Evolutionary conservation across 2,797 vertebrate genomes (phyloP).

Genomic region (Neomorphus geoffroyi): DNA sequence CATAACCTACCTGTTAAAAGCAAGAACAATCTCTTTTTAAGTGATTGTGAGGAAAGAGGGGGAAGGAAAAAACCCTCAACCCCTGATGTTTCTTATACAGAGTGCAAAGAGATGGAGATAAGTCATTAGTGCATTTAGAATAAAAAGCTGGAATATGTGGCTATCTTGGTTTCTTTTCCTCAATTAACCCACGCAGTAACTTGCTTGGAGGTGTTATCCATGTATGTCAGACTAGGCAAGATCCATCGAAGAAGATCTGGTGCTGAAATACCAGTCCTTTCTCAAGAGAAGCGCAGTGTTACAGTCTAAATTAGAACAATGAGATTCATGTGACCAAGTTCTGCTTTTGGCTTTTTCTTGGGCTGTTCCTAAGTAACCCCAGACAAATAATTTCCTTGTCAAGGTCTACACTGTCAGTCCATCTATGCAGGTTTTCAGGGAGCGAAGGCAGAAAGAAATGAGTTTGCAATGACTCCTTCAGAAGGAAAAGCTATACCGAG

Average conservation of each 20-base stretch:
- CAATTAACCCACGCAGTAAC: not conserved
- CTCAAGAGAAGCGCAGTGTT: not conserved
- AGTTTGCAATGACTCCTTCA: not conserved
- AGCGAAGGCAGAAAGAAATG: not conserved
- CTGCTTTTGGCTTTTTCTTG: not conserved
- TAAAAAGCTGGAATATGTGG: not conserved
- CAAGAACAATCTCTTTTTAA: slow-evolving; percentile 6
- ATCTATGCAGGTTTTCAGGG: not conserved
- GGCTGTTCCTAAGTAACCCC: not conserved
- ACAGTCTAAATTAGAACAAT: not conserved
- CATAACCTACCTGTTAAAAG: slow-evolving; percentile 32
- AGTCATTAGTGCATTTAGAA: not conserved
- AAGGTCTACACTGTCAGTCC: not conserved
- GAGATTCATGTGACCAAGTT: not conserved
- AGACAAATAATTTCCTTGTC: not conserved
- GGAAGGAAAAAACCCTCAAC: accelerated
- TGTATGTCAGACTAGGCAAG: not conserved
- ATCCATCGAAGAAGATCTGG: not conserved
- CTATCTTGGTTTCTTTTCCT: not conserved
- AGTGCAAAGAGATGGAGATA: not conserved
- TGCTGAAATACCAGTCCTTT: not conserved
- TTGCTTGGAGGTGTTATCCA: not conserved
- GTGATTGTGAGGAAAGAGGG: not conserved
- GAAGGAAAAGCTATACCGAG: not conserved
- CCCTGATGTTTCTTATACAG: not conserved